A percentile compares a stretch with the other conserved stretches of the same genome.
These are phyloP conservation scores for Ophiothrix spiculata DNA, from an alignment of 35 echinoderm and acorn worm species.

Conservation along the genomic window DNA sequence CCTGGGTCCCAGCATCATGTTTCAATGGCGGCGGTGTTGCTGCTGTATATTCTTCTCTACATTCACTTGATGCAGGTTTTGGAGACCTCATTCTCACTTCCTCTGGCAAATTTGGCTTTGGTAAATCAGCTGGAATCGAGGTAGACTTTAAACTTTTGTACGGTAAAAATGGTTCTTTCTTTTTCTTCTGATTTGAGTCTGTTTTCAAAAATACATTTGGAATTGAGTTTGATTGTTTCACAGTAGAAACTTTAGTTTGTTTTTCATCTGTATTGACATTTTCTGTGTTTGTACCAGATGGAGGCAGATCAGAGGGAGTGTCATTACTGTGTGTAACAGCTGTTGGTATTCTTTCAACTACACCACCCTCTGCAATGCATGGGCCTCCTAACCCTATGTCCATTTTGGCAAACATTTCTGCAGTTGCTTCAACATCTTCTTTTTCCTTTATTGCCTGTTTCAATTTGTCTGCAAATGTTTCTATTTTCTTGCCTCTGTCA, in stretches of 20 bases:
- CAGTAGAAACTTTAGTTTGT: neutral
- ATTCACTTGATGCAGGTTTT: neutral
- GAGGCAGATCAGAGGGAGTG: too few relatives aligned
- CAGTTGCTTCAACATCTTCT: constrained; percentile 32
- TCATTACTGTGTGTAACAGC: too few relatives aligned
- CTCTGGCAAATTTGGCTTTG: constrained; percentile 1
- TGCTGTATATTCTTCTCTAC: neutral
- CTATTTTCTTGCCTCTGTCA: constrained; percentile 52
- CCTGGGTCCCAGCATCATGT: constrained; percentile 21
- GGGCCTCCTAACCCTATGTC: constrained; percentile 22
- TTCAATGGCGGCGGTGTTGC: constrained; percentile 28
- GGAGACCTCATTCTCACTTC: neutral
- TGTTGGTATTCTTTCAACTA: neutral
- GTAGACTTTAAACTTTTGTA: constrained; percentile 42
- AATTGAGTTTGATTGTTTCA: neutral
- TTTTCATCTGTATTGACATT: neutral
- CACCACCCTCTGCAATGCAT: neutral
- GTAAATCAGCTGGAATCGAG: constrained; percentile 23
- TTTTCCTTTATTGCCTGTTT: constrained; percentile 25
- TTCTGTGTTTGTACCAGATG: neutral
- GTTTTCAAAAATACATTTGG: constrained; percentile 26
- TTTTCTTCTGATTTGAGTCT: neutral
- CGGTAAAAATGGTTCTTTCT: constrained; percentile 32
- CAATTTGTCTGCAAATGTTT: constrained; percentile 43
- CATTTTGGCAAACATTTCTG: constrained; percentile 52